phyloP scores from a whole-genome alignment of 2,888 invertebrate species.

The Allacma fusca region DNA sequence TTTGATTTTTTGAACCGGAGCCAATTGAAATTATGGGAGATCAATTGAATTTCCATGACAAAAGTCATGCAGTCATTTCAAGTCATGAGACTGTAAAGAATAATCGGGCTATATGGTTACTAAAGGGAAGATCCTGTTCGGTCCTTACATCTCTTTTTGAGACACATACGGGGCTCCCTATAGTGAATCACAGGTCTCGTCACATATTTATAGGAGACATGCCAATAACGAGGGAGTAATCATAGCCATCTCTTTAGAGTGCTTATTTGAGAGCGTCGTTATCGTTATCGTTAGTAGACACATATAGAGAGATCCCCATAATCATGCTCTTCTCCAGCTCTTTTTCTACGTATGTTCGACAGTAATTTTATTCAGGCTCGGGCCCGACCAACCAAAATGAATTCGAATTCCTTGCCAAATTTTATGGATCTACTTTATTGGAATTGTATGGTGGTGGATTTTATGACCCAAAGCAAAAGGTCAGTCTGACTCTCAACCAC shows the following conservation, averaged over 20 bases:
- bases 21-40: slow-evolving; percentile 48
- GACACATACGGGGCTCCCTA: too few species aligned
- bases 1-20: slow-evolving; percentile 42
- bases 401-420: slow-evolving; percentile 40
- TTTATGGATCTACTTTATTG: slow-evolving; percentile 29
- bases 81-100: not conserved
- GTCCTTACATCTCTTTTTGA: too few species aligned
- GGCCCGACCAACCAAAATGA: slow-evolving; percentile 24
- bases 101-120: not conserved
- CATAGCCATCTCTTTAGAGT: not conserved
- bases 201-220: not conserved
- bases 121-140: not conserved
- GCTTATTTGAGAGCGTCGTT: slow-evolving; percentile 3
- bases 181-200: too few species aligned
- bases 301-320: not conserved
- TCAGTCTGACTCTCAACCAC: slow-evolving; percentile 14
- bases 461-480: slow-evolving; percentile 36
- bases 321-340: not conserved
- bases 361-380: slow-evolving; percentile 38
- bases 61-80: slow-evolving; percentile 24
- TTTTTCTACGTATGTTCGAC: not conserved
- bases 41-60: slow-evolving; percentile 50
- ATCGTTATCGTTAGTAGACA: not conserved
- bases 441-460: slow-evolving; percentile 25
- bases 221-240: slow-evolving; percentile 26